Base-by-base conservation (phyloP, 2,113 vertebrate species). In the Lophius piscatorius region DNA sequence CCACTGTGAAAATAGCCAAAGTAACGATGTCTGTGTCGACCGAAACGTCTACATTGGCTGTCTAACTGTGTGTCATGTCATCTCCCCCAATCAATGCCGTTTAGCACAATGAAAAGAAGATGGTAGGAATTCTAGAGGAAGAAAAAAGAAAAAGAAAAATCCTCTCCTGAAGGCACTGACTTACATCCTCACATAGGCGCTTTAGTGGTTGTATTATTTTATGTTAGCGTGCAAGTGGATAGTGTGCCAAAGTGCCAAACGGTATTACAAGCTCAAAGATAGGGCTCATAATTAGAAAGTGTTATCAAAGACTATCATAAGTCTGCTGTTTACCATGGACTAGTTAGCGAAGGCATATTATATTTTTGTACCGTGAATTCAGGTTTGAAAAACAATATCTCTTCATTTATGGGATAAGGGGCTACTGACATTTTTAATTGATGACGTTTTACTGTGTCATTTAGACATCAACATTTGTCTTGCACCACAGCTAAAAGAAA, bases 1-100 rank as follows among this genome's bases (percentile, higher is more conserved):
- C 94, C 93, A 99, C 97, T 80, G 97, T 99, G 91, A 99, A 99
- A 95, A 98, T 99, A 77, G 97, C 97, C 94, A 98, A 98, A 97
- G 95, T 98, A 78, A 98, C 97, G 74, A 99, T 99, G 93, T 98
- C 97, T 65, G 97, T 98, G 68, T 99, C 97, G 22, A 98, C 96
- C n/a, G 97, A 99, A 88, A 97, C 95, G 1, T 96, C 97, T 61
- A 96, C 95, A 4, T 96, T 98, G 87, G 96, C 97, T 0, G 92
- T 99, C 85, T 99, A 93, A 71, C 49, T 39, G 41, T 70, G 66
- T 78, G 26, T 80, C 78, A 83, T 76, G 63, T 83, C 72, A 60
- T 63, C 59, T 6, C 68, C 59, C 69, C 60, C 67, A 63, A 78
- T 69, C 68, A 65, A 63, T 38, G 38, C 42, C 63, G 48, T 75